A percentile compares a stretch with the other conserved stretches of the same genome.
phyloP scores from a whole-genome alignment of 2,797 vertebrate species.

The Megaceryle alcyon region DNA sequence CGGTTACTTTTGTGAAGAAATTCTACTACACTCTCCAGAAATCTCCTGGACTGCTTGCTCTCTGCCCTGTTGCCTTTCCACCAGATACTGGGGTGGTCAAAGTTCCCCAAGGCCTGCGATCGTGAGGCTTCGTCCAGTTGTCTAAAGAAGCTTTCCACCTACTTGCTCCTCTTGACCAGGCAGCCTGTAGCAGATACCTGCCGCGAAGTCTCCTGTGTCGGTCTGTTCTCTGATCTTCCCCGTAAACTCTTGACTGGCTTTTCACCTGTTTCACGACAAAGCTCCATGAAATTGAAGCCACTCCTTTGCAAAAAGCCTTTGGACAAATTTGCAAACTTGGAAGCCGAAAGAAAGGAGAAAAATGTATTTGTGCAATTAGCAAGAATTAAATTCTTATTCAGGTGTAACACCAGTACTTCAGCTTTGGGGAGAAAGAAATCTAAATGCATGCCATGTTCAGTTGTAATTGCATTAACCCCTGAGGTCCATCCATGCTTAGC shows the following conservation, averaged over 20 bases:
- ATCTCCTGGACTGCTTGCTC: conserved; percentile 17
- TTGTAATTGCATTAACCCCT: not conserved
- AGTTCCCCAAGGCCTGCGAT: not conserved
- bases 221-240: conserved; percentile 3
- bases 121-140: not conserved
- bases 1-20: not conserved
- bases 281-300: not conserved
- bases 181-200: not conserved
- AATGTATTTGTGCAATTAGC: not conserved
- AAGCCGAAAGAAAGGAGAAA: not conserved
- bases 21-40: not conserved
- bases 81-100: not conserved
- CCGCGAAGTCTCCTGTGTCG: not conserved
- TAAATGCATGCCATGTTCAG: not conserved
- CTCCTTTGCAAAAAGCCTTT: not conserved
- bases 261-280: not conserved
- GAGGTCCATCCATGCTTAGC: not conserved
- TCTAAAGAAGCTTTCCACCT: not conserved
- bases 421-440: not conserved
- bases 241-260: not conserved
- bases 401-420: not conserved
- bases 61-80: not conserved
- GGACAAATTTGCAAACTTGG: not conserved
- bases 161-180: not conserved
- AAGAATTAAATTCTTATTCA: not conserved